A percentile compares a stretch with the other conserved stretches of the same genome.
phyloP scores from a whole-genome alignment of 2,113 vertebrate species.

The Budorcas taxicolor region DNA sequence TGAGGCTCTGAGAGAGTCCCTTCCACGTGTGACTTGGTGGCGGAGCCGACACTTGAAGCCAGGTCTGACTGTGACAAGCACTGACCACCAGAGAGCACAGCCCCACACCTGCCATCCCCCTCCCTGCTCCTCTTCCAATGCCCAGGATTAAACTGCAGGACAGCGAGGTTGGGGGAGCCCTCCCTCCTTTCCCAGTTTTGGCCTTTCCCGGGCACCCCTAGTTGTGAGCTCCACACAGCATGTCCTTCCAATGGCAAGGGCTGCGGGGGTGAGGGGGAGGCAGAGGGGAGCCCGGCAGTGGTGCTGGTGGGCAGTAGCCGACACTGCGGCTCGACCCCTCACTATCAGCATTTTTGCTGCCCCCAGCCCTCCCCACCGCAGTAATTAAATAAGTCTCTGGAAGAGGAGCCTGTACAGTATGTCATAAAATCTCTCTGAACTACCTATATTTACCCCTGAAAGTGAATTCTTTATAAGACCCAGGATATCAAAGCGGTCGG shows the following conservation, averaged over 20 bases:
- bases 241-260: not conserved
- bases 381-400: constrained; percentile 96
- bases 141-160: not conserved
- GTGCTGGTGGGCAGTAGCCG: constrained; percentile 58
- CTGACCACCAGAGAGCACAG: not conserved
- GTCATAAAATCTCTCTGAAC: constrained; percentile 98
- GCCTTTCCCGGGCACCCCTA: not conserved
- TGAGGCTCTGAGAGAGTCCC: not conserved
- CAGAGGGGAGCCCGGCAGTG: not conserved
- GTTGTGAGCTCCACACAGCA: not conserved
- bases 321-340: constrained; percentile 59
- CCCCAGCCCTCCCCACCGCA: constrained; percentile 63
- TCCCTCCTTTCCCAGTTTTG: not conserved
- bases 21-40: not conserved
- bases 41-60: not conserved
- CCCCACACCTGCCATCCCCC: fast-evolving
- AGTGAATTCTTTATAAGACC: constrained; percentile 99
- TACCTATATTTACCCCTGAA: constrained; percentile 99
- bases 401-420: constrained; percentile 87
- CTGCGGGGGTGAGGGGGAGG: fast-evolving
- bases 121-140: not conserved
- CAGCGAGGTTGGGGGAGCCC: not conserved
- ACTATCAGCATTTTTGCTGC: constrained; percentile 71
- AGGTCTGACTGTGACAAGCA: not conserved
- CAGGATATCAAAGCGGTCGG: constrained; percentile 95